A percentile compares a stretch with the other conserved stretches of the same genome.
phyloP scores from a whole-genome alignment of 2,113 vertebrate species.

The Coptodon rendalli region DNA sequence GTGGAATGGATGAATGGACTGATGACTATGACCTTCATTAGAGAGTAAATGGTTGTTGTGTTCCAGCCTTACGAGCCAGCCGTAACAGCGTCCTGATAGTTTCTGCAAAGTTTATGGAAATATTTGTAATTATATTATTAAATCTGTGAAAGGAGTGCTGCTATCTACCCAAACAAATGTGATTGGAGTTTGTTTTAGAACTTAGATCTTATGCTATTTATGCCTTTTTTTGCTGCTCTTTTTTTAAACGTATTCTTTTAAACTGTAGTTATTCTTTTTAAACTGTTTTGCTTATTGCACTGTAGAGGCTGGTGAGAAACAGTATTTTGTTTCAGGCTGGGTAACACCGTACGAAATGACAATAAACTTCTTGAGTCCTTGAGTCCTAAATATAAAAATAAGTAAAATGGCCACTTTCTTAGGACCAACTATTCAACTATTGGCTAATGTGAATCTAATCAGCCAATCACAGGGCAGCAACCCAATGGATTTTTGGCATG shows the following conservation, averaged over 20 bases:
- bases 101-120: neutral
- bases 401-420: neutral
- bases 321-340: neutral
- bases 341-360: neutral
- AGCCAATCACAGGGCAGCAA: neutral
- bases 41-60: neutral
- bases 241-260: neutral
- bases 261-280: neutral
- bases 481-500: neutral
- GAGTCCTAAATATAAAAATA: neutral
- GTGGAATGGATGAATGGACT: neutral
- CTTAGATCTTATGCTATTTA: neutral
- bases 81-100: neutral
- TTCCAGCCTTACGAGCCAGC: neutral
- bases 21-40: neutral
- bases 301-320: neutral
- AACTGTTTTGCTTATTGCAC: neutral
- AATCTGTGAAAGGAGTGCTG: neutral
- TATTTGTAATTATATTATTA: neutral
- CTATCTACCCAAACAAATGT: neutral
- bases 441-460: neutral
- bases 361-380: neutral
- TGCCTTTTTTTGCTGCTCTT: neutral
- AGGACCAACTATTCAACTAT: neutral
- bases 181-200: neutral